These are phyloP conservation scores for Eulithis prunata DNA, from an alignment of 2,888 invertebrate genomes.

Conservation along the genomic window DNA sequence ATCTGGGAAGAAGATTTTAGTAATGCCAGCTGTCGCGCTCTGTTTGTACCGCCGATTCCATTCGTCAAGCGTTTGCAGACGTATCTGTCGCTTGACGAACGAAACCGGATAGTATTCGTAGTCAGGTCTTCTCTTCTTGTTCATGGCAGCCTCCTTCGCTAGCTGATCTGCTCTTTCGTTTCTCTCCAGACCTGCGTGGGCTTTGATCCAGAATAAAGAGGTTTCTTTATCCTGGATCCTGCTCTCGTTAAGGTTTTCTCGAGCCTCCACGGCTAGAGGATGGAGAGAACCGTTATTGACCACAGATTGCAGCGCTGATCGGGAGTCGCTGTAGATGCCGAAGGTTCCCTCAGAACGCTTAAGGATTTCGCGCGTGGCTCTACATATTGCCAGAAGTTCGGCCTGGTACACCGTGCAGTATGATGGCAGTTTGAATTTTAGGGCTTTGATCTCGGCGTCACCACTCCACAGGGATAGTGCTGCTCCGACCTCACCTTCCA, in stretches of 20 bases:
- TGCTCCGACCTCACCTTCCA: not conserved
- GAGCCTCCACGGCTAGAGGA: no score
- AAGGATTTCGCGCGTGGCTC: not conserved
- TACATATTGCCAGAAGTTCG: constrained; percentile 14
- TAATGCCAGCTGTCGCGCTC: not conserved
- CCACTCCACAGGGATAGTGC: no score
- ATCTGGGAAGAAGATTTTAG: no score
- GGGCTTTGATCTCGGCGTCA: not conserved
- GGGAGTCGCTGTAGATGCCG: no score
- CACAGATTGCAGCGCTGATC: no score
- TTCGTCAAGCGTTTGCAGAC: not conserved
- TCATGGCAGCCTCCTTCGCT: not conserved
- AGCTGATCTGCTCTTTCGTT: constrained; percentile 5
- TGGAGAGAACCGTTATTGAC: no score
- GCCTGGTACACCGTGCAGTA: constrained; percentile 18
- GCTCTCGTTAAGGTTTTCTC: not conserved
- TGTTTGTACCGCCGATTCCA: not conserved
- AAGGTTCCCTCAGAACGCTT: no score
- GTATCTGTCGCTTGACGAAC: not conserved
- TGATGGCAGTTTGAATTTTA: constrained; percentile 4
- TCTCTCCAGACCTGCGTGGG: constrained; percentile 3
- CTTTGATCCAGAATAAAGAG: not conserved
- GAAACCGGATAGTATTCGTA: not conserved
- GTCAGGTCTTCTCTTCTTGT: not conserved
- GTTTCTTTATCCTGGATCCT: not conserved